A percentile compares a stretch with the other conserved stretches of the same genome.
Evolutionary conservation across 2,888 invertebrate genomes (phyloP).

Genomic region (Cremastobaeus sp.): DNA sequence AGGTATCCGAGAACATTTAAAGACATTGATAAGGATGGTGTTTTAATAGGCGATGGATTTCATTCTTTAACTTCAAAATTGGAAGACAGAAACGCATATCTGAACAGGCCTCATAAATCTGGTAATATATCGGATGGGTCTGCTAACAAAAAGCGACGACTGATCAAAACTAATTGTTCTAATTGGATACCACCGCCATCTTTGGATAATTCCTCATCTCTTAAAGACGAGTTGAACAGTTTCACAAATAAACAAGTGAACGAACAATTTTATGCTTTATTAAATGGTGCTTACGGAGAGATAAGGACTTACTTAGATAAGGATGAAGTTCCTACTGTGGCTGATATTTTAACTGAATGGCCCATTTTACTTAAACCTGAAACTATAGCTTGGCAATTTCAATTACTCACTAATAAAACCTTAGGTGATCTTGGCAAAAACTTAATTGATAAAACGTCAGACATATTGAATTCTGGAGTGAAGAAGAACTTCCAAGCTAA

Average conservation of each 20-base stretch:
- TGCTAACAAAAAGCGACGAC: slow-evolving; percentile 16
- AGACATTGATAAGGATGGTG: slow-evolving; percentile 39
- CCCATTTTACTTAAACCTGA: slow-evolving; percentile 26
- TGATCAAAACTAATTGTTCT: slow-evolving; percentile 21
- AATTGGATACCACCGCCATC: slow-evolving; percentile 9
- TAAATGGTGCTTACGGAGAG: slow-evolving; percentile 25
- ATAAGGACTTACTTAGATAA: slow-evolving; percentile 21
- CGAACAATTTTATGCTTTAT: slow-evolving; percentile 15
- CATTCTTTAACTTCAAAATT: slow-evolving; percentile 26
- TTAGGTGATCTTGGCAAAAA: slow-evolving; percentile 26
- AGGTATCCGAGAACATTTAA: slow-evolving; percentile 38
- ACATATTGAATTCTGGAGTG: slow-evolving; percentile 30
- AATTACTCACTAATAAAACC: slow-evolving; percentile 17
- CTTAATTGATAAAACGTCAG: slow-evolving; percentile 15
- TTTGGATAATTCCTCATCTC: background rate
- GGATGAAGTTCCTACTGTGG: slow-evolving; percentile 21
- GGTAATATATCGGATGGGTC: slow-evolving; percentile 27
- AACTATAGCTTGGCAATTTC: slow-evolving; percentile 35
- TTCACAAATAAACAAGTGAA: slow-evolving; percentile 17
- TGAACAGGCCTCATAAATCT: slow-evolving; percentile 32
- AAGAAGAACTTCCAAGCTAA: slow-evolving; percentile 30
- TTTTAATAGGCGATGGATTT: slow-evolving; percentile 40
- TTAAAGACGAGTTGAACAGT: slow-evolving; percentile 20
- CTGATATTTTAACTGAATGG: slow-evolving; percentile 24
- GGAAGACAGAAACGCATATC: slow-evolving; percentile 28